Conservation (phyloP, 2,797 vertebrate genomes). For the Poecilia gillii region DNA sequence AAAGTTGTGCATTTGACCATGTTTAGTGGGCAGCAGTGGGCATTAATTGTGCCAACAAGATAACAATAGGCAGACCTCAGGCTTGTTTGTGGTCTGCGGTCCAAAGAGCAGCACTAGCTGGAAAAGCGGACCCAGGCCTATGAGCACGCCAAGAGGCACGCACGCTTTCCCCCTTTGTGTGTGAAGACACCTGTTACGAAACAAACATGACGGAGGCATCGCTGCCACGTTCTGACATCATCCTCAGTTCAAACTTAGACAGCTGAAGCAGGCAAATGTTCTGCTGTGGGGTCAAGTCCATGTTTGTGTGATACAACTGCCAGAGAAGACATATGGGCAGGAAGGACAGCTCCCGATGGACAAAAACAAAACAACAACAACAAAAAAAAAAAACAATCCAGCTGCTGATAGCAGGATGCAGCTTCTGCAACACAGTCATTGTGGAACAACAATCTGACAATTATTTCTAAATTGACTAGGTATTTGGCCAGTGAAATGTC, state of each 20-base stretch:
- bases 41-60: constrained; percentile 67
- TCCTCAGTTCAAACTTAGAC: constrained; percentile 49
- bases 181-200: constrained; percentile 66
- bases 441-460: constrained; percentile 13
- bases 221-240: constrained; percentile 52
- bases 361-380: constrained; percentile 25
- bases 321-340: constrained; percentile 60
- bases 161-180: constrained; percentile 61
- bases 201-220: constrained; percentile 48
- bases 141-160: constrained; percentile 15
- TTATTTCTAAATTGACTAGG: neutral
- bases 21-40: constrained; percentile 33
- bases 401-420: constrained; percentile 39
- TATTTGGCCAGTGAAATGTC: neutral
- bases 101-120: constrained; percentile 51
- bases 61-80: constrained; percentile 66
- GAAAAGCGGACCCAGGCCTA: constrained; percentile 47
- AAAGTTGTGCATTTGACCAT: constrained; percentile 50
- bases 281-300: constrained; percentile 3
- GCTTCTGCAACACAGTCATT: constrained; percentile 9
- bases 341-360: constrained; percentile 39
- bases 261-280: constrained; percentile 66
- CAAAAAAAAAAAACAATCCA: constrained; percentile 33
- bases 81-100: constrained; percentile 65
- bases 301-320: constrained; percentile 45